These are phyloP conservation scores for Leucopsar rothschildi DNA, from an alignment of 2,113 vertebrate genomes.

Conservation along the genomic window DNA sequence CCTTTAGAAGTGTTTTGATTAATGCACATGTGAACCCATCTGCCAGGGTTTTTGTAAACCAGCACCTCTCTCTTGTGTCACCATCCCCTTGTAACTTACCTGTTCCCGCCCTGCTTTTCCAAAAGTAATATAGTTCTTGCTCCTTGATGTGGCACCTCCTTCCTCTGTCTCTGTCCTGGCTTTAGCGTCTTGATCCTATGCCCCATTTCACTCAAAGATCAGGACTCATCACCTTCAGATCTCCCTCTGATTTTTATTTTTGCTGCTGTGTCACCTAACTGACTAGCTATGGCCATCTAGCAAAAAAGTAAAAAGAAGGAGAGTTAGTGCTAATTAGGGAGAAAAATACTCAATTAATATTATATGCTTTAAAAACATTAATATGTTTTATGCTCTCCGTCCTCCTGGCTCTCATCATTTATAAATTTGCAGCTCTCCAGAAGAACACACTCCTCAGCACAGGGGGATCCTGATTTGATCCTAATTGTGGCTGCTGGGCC, in stretches of 20 bases:
- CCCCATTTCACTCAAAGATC: neutral
- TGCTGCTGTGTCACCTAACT: neutral
- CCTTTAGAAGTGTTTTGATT: neutral
- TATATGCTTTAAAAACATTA: neutral
- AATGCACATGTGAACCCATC: rapidly evolving
- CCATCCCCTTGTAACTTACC: neutral
- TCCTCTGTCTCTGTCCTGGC: neutral
- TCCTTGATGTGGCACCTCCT: neutral
- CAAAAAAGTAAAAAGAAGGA: neutral
- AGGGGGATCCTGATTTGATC: neutral
- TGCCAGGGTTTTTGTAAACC: neutral
- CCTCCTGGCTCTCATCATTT: neutral
- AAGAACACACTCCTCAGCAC: neutral
- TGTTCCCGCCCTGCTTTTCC: neutral
- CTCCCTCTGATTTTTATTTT: neutral
- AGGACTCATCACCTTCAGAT: neutral
- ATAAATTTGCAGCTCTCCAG: neutral
- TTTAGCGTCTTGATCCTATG: neutral
- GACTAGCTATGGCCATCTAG: neutral
- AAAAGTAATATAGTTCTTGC: rapidly evolving
- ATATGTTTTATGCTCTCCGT: neutral
- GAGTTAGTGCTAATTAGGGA: neutral
- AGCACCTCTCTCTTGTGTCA: neutral
- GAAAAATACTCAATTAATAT: neutral
- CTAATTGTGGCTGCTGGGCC: neutral